Base-by-base conservation (phyloP, 2,888 invertebrate genomes). In the Drosophila leonis region DNA sequence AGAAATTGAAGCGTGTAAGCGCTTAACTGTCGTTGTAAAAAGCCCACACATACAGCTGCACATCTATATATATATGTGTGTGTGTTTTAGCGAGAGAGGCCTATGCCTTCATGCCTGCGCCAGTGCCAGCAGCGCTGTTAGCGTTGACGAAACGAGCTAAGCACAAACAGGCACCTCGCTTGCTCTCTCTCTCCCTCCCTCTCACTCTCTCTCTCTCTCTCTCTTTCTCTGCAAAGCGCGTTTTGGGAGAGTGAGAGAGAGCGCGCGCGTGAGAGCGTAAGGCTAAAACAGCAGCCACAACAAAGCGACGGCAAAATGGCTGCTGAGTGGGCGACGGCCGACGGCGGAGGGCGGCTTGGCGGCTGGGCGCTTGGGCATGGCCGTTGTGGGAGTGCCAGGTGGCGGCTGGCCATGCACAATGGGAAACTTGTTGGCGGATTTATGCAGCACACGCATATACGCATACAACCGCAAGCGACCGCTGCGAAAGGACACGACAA, bases 361-460 rank as follows among this genome's bases (percentile, higher is more conserved):
- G 29, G 18, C n/a, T n/a, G 24, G 24, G 2, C 4, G 24, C 24
- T 24, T 8, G 31, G 52, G 15, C 24, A 15, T 24, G 35, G 15
- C 24, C 35, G 44, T 62, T 68, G 69, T 56, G 74, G 63, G 72
- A 41, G 68, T 49, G 73, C 27, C 52, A 59, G 71, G 63, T 52
- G 79, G 62, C 66, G 79, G 62, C 65, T 55, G 63, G 73, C 62
- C 85, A 77, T 82, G 88, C 86, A 87, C 86, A 87, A 87, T 90
- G 90, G 90, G 88, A 90, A 90, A 87, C 86, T 87, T 87, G 86
- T 87, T 87, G 86, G 90, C 77, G 83, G 86, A 90, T 83, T 90
- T 88, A 81, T 90, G 85, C 88, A 86, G 80, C 75, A 71, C 75
- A 70, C 71, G 65, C 72, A 74, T 57, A 69, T 71, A 67, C 71